Conservation (phyloP, 2,888 invertebrate species). For the Ecliptopera silaceata region DNA sequence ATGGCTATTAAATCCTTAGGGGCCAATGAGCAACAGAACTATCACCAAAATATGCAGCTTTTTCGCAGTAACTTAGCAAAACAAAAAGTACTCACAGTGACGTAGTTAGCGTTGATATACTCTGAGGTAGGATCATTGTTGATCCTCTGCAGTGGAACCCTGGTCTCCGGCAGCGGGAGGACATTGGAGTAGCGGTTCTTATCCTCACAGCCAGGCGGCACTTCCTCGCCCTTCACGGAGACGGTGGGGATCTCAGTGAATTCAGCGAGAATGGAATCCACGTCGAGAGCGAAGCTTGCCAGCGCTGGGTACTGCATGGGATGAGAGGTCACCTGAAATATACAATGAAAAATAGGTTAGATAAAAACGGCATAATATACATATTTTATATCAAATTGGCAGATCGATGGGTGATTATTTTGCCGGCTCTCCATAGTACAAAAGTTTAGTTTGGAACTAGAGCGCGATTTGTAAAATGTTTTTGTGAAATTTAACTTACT, state of each 20-base stretch:
- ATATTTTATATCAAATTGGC: too few relatives aligned
- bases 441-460: too few relatives aligned
- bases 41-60: neutral
- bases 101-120: constrained; percentile 97
- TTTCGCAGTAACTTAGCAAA: too few relatives aligned
- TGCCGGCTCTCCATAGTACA: too few relatives aligned
- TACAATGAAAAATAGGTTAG: neutral
- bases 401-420: too few relatives aligned
- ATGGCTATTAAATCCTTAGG: too few relatives aligned
- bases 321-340: constrained; percentile 84
- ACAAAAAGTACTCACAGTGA: constrained; percentile 88
- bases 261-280: constrained; percentile 90
- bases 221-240: constrained; percentile 89
- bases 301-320: constrained; percentile 91
- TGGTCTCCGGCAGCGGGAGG: constrained; percentile 95
- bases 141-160: constrained; percentile 89
- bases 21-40: too few relatives aligned
- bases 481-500: too few relatives aligned
- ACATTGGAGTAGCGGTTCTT: constrained; percentile 97
- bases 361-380: neutral
- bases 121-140: constrained; percentile 91
- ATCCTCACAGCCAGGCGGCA: constrained; percentile 93
- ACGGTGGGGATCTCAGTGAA: constrained; percentile 92
- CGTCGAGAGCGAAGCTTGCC: constrained; percentile 87
- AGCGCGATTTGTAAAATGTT: too few relatives aligned